Evolutionary conservation across 2,113 vertebrate species (phyloP), one percentile per base, ranked within the genome.

Genomic region (Varanus komodoensis): DNA sequence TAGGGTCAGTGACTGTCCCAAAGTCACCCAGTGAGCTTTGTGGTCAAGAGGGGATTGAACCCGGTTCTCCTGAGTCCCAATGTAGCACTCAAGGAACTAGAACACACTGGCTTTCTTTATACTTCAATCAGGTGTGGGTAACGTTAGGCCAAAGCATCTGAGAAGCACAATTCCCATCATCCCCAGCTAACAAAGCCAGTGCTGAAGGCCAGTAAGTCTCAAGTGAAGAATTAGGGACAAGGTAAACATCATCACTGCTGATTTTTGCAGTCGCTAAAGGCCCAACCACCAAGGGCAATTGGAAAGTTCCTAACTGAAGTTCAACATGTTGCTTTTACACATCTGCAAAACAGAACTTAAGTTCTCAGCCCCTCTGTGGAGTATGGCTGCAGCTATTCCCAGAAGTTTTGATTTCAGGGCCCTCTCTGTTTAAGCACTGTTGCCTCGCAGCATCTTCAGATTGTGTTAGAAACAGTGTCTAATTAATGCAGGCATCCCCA

Each of bases 401-500:
- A 75, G 38, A 50, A 75, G 29, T 23, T 73, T 67, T 80, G n/a
- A 38, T 71, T 69, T 82, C n/a, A 73, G 34, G 67, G 6, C 67
- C 79, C 78, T 50, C 52, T 64, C 27, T 34, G 1, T 11, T 74
- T 52, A 67, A 71, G 54, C 84, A 34, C 68, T 48, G 3, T 67
- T 32, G 34, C 29, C 79, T 80, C 48, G 14, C 21, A 77, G 64
- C 64, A 69, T 29, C 44, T 79, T 79, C 32, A 83, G 54, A 91
- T 64, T 73, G 44, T 44, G 54, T 74, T 61, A 54, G 52, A 54
- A 91, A 82, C 25, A 52, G 44, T n/a, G 34, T 9, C 69, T 83
- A 82, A 90, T 90, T 90, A 87, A 90, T 64, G 77, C 78, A 82
- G 84, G 67, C 52, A 64, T 82, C 34, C 84, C 52, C 68, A 69